Conservation (phyloP, 2,113 vertebrate species). For the Oryzias woworae region DNA sequence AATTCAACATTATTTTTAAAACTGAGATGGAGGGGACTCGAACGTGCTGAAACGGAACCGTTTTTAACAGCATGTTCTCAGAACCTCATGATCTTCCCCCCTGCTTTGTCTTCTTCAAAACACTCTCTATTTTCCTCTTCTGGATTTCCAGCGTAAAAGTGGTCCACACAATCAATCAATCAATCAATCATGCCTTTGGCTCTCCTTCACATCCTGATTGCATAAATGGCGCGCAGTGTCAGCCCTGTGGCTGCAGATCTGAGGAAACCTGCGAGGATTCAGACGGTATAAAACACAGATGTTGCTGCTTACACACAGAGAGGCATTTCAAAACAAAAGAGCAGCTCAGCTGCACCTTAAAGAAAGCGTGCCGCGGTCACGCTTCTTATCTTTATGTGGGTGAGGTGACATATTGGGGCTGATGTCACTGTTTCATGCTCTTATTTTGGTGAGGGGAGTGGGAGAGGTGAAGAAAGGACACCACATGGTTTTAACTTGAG, state of each 20-base stretch:
- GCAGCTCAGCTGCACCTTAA: slow-evolving; percentile 23
- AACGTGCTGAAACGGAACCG: too few species aligned
- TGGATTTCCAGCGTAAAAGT: not conserved
- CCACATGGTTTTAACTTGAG: slow-evolving; percentile 58
- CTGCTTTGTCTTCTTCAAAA: too few species aligned
- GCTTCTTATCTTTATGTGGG: slow-evolving; percentile 38
- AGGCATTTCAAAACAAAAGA: slow-evolving; percentile 18
- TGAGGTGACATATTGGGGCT: slow-evolving; percentile 28
- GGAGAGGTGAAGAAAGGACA: slow-evolving; percentile 21
- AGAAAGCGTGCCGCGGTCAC: slow-evolving; percentile 11
- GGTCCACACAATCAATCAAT: not conserved
- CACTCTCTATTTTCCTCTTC: too few species aligned
- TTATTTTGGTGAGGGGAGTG: slow-evolving; percentile 13
- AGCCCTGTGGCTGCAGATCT: slow-evolving; percentile 28
- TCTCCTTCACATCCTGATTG: slow-evolving; percentile 10
- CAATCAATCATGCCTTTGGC: slow-evolving; percentile 17
- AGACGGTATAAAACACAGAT: slow-evolving; percentile 60
- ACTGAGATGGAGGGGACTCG: too few species aligned
- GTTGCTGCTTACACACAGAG: slow-evolving; percentile 36
- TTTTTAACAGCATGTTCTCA: too few species aligned
- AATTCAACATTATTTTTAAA: too few species aligned
- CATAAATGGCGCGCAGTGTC: not conserved
- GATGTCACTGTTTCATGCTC: slow-evolving; percentile 37
- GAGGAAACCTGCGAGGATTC: slow-evolving; percentile 6
- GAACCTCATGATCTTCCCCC: too few species aligned